phyloP scores from a whole-genome alignment of 2,113 vertebrate genomes.

The Centrocercus urophasianus region DNA sequence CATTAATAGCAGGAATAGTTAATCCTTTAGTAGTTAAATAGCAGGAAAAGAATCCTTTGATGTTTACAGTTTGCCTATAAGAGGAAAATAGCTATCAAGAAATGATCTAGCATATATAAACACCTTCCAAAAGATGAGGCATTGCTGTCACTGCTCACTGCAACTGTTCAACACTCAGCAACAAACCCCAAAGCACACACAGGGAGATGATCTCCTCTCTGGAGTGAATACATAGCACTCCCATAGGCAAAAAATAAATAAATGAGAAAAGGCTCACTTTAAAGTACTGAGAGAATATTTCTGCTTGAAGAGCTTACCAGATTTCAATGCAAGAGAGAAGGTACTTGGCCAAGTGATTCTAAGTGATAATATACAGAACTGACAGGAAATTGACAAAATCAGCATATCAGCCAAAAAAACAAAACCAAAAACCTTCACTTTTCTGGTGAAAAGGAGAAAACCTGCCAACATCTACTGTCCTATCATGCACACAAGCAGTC shows the following conservation, averaged over 20 bases:
- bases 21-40: not conserved
- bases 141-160: too few relatives aligned
- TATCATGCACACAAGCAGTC: not conserved
- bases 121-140: not conserved
- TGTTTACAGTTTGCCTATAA: not conserved
- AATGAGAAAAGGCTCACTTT: not conserved
- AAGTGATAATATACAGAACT: not conserved
- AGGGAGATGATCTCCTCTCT: not conserved
- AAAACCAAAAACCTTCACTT: not conserved
- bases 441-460: not conserved
- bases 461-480: not conserved
- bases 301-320: not conserved
- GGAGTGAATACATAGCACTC: not conserved
- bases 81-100: not conserved
- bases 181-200: not conserved
- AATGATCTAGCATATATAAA: not conserved
- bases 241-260: not conserved
- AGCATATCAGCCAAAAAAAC: not conserved
- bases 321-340: not conserved
- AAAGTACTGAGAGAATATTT: not conserved
- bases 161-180: not conserved
- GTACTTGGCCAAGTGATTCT: not conserved
- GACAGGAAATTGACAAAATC: not conserved
- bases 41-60: not conserved
- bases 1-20: not conserved